phyloP scores from a whole-genome alignment of 2,113 vertebrate genomes.

The Megaptera novaeangliae region DNA sequence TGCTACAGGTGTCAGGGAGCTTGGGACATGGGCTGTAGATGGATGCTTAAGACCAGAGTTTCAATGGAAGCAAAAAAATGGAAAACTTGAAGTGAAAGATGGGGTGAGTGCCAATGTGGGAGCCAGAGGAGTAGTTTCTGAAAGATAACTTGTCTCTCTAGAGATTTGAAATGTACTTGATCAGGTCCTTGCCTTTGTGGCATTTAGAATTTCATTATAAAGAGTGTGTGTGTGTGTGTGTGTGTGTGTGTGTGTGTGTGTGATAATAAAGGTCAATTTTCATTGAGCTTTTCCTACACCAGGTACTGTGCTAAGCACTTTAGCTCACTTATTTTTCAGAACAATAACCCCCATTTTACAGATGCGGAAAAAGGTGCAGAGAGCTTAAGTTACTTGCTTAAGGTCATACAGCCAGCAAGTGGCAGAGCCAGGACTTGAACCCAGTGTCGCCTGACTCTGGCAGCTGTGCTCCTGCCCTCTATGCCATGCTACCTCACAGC shows the following conservation, averaged over 20 bases:
- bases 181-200: background rate
- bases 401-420: background rate
- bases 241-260: background rate
- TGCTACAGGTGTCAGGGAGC: background rate
- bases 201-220: constrained; percentile 13
- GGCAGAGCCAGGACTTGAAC: background rate
- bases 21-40: background rate
- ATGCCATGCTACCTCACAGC: background rate
- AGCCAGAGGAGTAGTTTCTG: background rate
- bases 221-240: background rate
- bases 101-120: background rate
- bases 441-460: background rate
- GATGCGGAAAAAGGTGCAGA: background rate
- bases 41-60: background rate
- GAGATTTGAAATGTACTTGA: background rate
- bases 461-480: background rate
- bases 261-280: background rate
- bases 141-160: background rate
- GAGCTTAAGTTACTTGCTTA: background rate
- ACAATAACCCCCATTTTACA: background rate
- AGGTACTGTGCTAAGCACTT: background rate
- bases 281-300: background rate
- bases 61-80: background rate
- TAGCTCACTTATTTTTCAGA: background rate
- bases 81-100: background rate